Evolutionary conservation across 2,797 vertebrate species (phyloP).

Genomic region (Falco concolor): DNA sequence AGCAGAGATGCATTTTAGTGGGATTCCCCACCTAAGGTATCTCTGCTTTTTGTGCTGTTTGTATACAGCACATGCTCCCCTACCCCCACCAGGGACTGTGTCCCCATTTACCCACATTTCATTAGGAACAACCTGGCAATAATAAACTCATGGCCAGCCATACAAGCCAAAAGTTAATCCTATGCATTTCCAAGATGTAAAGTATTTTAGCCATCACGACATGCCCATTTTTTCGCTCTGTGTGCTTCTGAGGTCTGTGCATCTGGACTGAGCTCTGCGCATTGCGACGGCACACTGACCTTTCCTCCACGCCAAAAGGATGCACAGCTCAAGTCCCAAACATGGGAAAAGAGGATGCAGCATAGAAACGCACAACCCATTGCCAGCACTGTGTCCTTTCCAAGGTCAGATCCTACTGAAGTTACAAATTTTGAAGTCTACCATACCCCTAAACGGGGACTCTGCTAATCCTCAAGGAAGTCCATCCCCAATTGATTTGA

Average conservation of each 20-base stretch:
- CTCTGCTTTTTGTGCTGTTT: neutral
- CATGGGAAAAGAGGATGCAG: neutral
- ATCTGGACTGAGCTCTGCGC: neutral
- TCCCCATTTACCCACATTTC: neutral
- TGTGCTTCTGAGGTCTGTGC: neutral
- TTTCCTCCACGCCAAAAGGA: neutral
- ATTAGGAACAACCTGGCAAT: neutral
- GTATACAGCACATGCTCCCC: fast-evolving
- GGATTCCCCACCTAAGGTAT: neutral
- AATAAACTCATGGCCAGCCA: neutral
- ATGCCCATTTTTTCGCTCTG: neutral
- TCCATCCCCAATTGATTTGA: neutral
- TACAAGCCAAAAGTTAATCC: neutral
- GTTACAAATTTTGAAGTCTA: neutral
- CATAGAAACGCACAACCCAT: fast-evolving
- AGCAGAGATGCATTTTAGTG: neutral
- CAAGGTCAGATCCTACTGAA: neutral
- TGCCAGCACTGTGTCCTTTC: neutral
- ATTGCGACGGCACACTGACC: neutral
- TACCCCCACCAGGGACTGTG: neutral
- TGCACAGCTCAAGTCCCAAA: neutral
- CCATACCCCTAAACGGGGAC: fast-evolving
- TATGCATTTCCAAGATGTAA: neutral
- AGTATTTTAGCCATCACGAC: neutral
- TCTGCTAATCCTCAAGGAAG: neutral